Evolutionary conservation across 2,888 invertebrate species (phyloP).

Genomic region (Clepsis dumicolana): DNA sequence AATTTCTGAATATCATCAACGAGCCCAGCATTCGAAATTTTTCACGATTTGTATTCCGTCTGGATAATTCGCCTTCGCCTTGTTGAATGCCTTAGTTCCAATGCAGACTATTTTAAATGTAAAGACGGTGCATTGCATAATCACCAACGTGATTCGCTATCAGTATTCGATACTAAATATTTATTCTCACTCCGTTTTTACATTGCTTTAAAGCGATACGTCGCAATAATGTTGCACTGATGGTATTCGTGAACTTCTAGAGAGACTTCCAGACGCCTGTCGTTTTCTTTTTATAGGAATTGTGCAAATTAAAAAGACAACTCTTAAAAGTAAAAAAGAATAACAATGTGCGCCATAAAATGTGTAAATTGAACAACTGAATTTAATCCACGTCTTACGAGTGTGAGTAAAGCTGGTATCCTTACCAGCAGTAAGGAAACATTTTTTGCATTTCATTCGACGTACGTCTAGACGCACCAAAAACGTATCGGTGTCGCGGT

Average conservation of each 20-base stretch:
- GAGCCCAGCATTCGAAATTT: constrained; percentile 75
- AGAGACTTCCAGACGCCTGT: constrained; percentile 15
- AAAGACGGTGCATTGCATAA: constrained; percentile 82
- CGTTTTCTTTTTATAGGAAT: neutral
- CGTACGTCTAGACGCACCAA: neutral
- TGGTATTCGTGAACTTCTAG: constrained; percentile 30
- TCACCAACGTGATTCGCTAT: constrained; percentile 81
- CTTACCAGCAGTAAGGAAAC: neutral
- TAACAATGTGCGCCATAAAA: constrained; percentile 9
- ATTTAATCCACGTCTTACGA: neutral
- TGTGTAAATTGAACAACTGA: constrained; percentile 13
- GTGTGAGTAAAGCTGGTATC: neutral
- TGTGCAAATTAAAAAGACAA: neutral
- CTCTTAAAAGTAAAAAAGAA: constrained; percentile 7
- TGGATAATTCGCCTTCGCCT: constrained; percentile 74
- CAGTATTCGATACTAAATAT: constrained; percentile 81
- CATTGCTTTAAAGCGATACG: constrained; percentile 63
- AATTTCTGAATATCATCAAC: constrained; percentile 64
- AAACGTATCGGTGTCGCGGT: constrained; percentile 7
- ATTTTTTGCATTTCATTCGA: neutral
- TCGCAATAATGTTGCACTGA: constrained; percentile 64
- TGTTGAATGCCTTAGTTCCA: constrained; percentile 74
- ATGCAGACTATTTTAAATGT: constrained; percentile 83
- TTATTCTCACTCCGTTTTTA: constrained; percentile 73
- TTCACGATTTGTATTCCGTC: constrained; percentile 83